A percentile compares a stretch with the other conserved stretches of the same genome.
Conservation (phyloP, 2,113 vertebrate species). For the Aldabrachelys gigantea region DNA sequence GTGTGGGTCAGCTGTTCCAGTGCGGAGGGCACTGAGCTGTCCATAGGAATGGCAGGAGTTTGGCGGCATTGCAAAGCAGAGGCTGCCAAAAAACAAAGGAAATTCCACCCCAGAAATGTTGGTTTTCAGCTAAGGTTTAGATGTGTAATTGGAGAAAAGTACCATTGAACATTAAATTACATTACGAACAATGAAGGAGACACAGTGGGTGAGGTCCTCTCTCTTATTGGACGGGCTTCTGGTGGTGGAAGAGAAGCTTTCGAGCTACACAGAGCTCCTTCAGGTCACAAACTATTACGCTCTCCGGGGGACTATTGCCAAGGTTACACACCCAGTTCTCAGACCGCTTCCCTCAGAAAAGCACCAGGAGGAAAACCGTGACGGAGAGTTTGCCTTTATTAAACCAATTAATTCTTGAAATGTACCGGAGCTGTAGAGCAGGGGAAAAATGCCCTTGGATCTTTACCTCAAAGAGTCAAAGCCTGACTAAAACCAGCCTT, state of each 20-base stretch:
- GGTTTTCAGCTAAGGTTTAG: not conserved
- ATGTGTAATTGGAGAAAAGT: not conserved
- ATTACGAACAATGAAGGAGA: not conserved
- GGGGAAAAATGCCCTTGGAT: not conserved
- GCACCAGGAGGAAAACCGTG: not conserved
- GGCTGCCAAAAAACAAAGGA: not conserved
- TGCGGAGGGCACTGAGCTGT: not conserved
- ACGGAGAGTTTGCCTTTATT: not conserved
- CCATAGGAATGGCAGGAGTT: not conserved
- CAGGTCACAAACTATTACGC: not conserved
- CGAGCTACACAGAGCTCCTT: not conserved
- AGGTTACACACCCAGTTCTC: not conserved
- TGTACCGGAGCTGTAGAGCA: not conserved
- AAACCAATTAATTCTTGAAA: not conserved
- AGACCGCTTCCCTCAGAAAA: not conserved
- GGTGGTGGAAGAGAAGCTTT: not conserved
- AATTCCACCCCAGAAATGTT: not conserved
- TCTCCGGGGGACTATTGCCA: not conserved
- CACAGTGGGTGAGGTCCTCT: not conserved
- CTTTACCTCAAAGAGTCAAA: not conserved
- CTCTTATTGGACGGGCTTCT: not conserved
- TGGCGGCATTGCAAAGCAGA: too few relatives aligned
- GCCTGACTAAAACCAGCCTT: not conserved
- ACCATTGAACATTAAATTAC: not conserved
- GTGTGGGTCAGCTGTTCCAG: not conserved